Evolutionary conservation across 2,113 vertebrate species (phyloP).

Genomic region (Struthio camelus): DNA sequence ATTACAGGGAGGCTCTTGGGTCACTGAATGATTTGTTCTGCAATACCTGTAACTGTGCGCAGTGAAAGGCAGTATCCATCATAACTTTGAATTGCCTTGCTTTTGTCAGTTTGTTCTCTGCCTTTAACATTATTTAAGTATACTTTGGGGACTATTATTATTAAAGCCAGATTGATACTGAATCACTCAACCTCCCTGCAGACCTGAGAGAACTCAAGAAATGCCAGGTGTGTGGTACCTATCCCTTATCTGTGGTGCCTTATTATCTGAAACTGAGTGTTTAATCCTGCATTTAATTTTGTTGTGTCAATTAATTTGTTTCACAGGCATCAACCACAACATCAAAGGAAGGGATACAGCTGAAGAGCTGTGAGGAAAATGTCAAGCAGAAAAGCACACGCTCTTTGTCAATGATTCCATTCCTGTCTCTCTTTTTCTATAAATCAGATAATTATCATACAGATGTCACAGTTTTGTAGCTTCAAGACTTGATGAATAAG

Average conservation of each 20-base stretch:
- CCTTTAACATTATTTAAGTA: slow-evolving; percentile 31
- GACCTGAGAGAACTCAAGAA: background rate
- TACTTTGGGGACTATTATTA: background rate
- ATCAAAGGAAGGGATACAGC: background rate
- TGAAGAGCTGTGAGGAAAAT: background rate
- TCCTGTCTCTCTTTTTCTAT: background rate
- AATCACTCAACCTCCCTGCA: background rate
- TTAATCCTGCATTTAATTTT: slow-evolving; percentile 8
- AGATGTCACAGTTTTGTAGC: background rate
- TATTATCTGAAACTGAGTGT: slow-evolving; percentile 14
- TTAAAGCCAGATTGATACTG: slow-evolving; percentile 25
- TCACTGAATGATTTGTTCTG: slow-evolving; percentile 38
- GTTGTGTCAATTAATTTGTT: background rate
- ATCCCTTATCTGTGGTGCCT: no score
- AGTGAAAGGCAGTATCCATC: slow-evolving; percentile 35
- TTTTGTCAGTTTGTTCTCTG: slow-evolving; percentile 31
- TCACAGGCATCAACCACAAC: background rate
- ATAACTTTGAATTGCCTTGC: slow-evolving; percentile 40
- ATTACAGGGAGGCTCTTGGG: slow-evolving; percentile 32
- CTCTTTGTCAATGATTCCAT: background rate
- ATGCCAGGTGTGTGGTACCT: background rate
- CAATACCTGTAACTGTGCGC: slow-evolving; percentile 35
- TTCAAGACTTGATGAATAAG: background rate
- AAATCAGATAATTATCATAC: background rate
- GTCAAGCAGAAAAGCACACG: background rate